A percentile compares a stretch with the other conserved stretches of the same genome.
Conservation (phyloP, 2,888 invertebrate species). For the Coenonympha arcania region DNA sequence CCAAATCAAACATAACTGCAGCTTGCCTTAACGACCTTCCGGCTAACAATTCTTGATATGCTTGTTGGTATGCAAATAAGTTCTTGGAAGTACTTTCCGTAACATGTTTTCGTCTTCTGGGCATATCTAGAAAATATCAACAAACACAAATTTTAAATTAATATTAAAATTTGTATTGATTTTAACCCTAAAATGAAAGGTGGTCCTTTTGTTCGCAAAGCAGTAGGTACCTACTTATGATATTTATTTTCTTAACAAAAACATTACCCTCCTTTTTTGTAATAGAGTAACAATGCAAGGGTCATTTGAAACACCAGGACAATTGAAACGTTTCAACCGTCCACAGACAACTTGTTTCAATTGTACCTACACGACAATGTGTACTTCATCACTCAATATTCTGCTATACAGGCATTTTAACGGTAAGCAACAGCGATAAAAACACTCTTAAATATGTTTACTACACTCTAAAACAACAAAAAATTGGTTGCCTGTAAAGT, state of each 20-base stretch:
- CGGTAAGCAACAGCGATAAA: not conserved
- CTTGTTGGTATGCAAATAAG: not conserved
- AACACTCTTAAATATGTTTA: not conserved
- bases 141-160: not conserved
- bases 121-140: not conserved
- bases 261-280: not conserved
- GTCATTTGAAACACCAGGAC: not conserved
- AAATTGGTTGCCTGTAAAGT: too few relatives aligned
- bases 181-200: not conserved
- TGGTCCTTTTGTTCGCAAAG: not conserved
- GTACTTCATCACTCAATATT: not conserved
- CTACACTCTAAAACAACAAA: not conserved
- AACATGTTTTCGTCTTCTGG: not conserved
- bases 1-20: constrained; percentile 5
- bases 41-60: not conserved
- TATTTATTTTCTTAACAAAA: not conserved
- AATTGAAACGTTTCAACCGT: not conserved
- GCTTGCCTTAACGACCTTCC: not conserved
- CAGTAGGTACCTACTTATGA: not conserved
- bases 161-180: not conserved
- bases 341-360: not conserved
- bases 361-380: not conserved
- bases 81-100: not conserved
- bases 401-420: not conserved
- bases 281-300: not conserved